phyloP scores from a whole-genome alignment of 2,888 invertebrate species.

The Pimpla rufipes region DNA sequence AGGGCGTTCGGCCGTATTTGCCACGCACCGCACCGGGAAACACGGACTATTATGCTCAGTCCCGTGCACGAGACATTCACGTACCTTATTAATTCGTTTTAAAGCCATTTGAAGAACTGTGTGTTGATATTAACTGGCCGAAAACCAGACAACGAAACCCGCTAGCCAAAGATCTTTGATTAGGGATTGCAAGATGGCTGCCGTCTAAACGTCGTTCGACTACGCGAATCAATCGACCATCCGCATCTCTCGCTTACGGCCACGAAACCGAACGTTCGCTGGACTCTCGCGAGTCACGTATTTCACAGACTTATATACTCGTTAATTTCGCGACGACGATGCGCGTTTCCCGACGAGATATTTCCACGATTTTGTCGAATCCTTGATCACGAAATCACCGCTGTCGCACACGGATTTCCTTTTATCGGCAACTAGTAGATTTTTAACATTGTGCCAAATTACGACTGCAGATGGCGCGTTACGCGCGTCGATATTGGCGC shows the following conservation, averaged over 20 bases:
- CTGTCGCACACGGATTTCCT: slow-evolving; percentile 80
- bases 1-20: slow-evolving; percentile 86
- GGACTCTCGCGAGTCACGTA: slow-evolving; percentile 2
- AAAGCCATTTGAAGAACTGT: slow-evolving; percentile 91
- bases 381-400: slow-evolving; percentile 70
- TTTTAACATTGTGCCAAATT: slow-evolving; percentile 71
- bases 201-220: slow-evolving; percentile 92
- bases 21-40: slow-evolving; percentile 73
- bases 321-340: slow-evolving; percentile 52
- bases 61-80: slow-evolving; percentile 85
- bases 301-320: slow-evolving; percentile 40
- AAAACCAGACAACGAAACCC: slow-evolving; percentile 93
- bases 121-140: slow-evolving; percentile 90
- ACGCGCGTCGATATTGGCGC: slow-evolving; percentile 23
- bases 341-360: slow-evolving; percentile 35
- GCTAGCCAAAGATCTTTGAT: slow-evolving; percentile 94
- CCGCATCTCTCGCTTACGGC: slow-evolving; percentile 58
- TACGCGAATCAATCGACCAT: slow-evolving; percentile 88
- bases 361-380: slow-evolving; percentile 68
- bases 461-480: slow-evolving; percentile 73
- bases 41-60: slow-evolving; percentile 67
- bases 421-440: slow-evolving; percentile 80
- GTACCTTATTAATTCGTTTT: slow-evolving; percentile 98
- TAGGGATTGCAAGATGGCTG: slow-evolving; percentile 95
- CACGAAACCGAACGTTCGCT: slow-evolving; percentile 23